These are phyloP conservation scores for Dascillus cervinus DNA, from an alignment of 2,888 invertebrate genomes.

Conservation along the genomic window DNA sequence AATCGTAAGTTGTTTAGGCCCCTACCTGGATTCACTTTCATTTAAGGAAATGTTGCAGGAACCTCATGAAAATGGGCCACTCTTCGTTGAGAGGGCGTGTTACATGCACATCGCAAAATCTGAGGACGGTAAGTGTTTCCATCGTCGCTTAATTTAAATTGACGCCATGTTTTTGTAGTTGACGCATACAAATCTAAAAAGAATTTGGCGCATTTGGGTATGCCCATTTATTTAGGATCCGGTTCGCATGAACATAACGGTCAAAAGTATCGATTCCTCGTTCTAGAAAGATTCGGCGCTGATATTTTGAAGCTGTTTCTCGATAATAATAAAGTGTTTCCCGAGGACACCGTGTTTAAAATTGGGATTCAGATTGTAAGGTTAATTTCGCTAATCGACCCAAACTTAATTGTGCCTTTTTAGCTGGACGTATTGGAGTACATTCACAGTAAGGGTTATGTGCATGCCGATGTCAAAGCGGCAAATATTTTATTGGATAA, in stretches of 20 bases:
- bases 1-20: slow-evolving; percentile 70
- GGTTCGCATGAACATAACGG: slow-evolving; percentile 74
- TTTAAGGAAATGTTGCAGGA: slow-evolving; percentile 51
- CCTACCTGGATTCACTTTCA: slow-evolving; percentile 2
- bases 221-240: slow-evolving; percentile 76
- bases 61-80: slow-evolving; percentile 85
- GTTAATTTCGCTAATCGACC: no score
- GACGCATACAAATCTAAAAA: slow-evolving; percentile 58
- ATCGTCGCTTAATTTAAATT: not conserved
- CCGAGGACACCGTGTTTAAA: slow-evolving; percentile 66
- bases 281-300: slow-evolving; percentile 82
- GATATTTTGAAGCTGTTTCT: slow-evolving; percentile 76
- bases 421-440: slow-evolving; percentile 86
- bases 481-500: slow-evolving; percentile 81
- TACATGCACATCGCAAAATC: slow-evolving; percentile 69
- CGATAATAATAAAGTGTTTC: slow-evolving; percentile 59
- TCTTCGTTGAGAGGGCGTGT: slow-evolving; percentile 91
- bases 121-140: slow-evolving; percentile 56
- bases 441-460: slow-evolving; percentile 83
- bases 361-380: slow-evolving; percentile 78
- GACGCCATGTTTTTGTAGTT: slow-evolving; percentile 47
- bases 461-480: slow-evolving; percentile 95
- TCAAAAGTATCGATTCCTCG: slow-evolving; percentile 78
- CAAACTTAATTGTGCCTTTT: slow-evolving; percentile 20
- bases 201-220: slow-evolving; percentile 66